These are phyloP conservation scores for Microtus oregoni DNA, from an alignment of 2,113 vertebrate genomes.

Conservation along the genomic window DNA sequence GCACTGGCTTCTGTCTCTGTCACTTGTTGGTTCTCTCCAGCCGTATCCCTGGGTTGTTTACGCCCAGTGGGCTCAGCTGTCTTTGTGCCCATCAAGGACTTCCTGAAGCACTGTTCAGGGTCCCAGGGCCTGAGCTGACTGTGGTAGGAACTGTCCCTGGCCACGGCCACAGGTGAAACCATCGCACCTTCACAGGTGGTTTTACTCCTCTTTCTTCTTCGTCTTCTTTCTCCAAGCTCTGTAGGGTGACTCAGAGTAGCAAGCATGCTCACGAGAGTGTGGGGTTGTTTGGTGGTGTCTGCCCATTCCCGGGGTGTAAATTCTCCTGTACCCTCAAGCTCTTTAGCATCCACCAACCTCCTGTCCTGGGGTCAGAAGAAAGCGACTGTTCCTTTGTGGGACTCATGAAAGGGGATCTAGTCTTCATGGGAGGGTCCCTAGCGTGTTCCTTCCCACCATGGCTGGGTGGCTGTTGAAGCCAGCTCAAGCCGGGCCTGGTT, in stretches of 20 bases:
- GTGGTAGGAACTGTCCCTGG: accelerated
- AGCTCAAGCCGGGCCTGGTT: background rate
- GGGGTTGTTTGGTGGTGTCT: no score
- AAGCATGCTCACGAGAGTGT: background rate
- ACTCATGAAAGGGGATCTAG: background rate
- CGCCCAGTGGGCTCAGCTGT: background rate
- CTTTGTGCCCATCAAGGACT: background rate
- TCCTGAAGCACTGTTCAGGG: accelerated
- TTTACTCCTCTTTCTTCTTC: background rate
- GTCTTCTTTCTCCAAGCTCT: background rate
- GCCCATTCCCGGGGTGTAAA: background rate
- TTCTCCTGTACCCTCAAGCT: no score
- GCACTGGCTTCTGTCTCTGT: background rate
- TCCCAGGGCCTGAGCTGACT: background rate
- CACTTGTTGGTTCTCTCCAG: background rate
- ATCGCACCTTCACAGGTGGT: background rate
- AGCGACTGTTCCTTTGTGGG: background rate
- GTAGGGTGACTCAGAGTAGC: background rate
- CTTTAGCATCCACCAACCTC: no score
- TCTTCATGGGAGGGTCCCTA: background rate
- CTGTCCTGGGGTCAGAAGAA: no score
- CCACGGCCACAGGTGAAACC: background rate
- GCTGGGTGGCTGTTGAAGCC: background rate
- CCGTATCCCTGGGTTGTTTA: background rate
- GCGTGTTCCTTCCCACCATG: background rate